Conservation (phyloP, 2,113 vertebrate genomes). For the Thamnophis sirtalis region DNA sequence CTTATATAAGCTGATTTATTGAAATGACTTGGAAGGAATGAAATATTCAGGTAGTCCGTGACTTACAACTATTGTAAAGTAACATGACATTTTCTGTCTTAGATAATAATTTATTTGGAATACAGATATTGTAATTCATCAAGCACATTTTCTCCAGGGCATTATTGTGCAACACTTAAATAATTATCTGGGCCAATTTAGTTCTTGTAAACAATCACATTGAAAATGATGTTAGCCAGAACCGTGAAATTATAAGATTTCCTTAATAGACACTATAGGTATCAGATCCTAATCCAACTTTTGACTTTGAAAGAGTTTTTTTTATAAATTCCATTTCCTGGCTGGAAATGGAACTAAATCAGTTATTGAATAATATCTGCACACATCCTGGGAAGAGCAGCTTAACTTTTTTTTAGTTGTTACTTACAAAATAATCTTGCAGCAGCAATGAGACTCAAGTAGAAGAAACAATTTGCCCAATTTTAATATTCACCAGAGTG, state of each 20-base stretch:
- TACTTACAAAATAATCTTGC: not conserved
- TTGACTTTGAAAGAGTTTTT: not conserved
- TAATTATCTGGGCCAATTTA: slow-evolving; percentile 66
- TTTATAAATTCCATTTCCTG: not conserved
- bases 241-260: slow-evolving; percentile 27
- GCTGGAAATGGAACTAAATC: not conserved
- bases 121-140: slow-evolving; percentile 60
- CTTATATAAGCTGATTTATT: not conserved
- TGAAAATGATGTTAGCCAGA: slow-evolving; percentile 18
- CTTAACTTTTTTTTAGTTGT: not conserved
- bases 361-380: slow-evolving; percentile 3
- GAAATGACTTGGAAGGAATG: not conserved
- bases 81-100: slow-evolving; percentile 53
- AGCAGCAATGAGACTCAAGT: not conserved
- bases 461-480: not conserved
- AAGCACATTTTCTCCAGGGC: slow-evolving; percentile 58
- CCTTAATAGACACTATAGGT: not conserved
- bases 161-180: slow-evolving; percentile 60
- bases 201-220: slow-evolving; percentile 29
- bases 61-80: not conserved
- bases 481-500: not conserved
- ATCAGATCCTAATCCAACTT: not conserved
- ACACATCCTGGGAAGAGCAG: rapidly evolving
- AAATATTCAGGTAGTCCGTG: not conserved
- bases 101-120: slow-evolving; percentile 68